Conservation (phyloP, 1,140 invertebrate genomes). For the Heliconius melpomene region DNA sequence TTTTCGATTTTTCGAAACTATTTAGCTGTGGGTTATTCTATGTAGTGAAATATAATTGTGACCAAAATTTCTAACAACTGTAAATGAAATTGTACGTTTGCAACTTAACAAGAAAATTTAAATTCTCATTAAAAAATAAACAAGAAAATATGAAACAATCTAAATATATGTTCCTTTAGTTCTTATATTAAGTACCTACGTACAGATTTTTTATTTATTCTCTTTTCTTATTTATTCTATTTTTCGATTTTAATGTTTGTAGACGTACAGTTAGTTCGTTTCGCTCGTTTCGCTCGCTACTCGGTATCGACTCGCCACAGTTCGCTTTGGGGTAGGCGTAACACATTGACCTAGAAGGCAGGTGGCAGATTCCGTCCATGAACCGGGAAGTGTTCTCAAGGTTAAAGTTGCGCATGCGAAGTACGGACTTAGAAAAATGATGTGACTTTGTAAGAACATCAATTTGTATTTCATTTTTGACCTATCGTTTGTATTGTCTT, state of each 20-base stretch:
- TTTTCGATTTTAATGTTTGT: not conserved
- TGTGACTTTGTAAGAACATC: constrained; percentile 49
- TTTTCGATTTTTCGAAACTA: too few species aligned
- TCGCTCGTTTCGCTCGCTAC: not conserved
- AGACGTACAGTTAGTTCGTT: not conserved
- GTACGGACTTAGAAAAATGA: constrained; percentile 23
- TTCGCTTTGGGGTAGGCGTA: constrained; percentile 38
- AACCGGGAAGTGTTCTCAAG: constrained; percentile 74
- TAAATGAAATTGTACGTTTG: too few species aligned
- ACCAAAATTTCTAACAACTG: too few species aligned
- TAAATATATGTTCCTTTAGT: too few species aligned
- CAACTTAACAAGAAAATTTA: too few species aligned
- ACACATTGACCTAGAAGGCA: constrained; percentile 70
- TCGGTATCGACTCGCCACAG: constrained; percentile 2
- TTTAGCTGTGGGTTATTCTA: too few species aligned
- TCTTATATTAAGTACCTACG: not conserved
- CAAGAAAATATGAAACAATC: too few species aligned
- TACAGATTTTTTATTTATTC: not conserved
- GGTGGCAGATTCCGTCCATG: constrained; percentile 66
- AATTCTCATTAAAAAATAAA: too few species aligned
- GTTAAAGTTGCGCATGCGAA: constrained; percentile 67
- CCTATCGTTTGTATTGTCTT: not conserved
- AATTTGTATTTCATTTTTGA: not conserved
- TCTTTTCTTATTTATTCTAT: not conserved
- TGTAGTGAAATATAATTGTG: too few species aligned